These are phyloP conservation scores for Coremacera marginata DNA, from an alignment of 2,888 invertebrate genomes.

Conservation along the genomic window DNA sequence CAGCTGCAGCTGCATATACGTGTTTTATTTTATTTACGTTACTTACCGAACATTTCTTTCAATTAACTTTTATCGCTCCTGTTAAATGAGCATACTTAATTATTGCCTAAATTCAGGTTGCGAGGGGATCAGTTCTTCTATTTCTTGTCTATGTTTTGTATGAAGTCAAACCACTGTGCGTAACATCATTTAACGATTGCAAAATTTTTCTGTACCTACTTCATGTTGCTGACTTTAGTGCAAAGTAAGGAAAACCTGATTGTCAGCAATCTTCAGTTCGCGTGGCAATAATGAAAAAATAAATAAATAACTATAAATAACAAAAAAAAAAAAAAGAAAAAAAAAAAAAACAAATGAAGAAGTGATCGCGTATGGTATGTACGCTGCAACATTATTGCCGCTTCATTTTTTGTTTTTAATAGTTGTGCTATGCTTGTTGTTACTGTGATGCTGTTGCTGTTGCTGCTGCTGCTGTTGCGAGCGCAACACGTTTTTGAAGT, in stretches of 20 bases:
- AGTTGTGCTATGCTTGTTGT: background rate
- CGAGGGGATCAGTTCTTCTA: no score
- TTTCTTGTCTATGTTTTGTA: no score
- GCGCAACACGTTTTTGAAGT: constrained; percentile 50
- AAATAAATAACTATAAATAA: background rate
- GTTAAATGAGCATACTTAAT: no score
- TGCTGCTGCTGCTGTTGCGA: constrained; percentile 24
- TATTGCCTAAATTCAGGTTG: no score
- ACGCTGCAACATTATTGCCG: background rate
- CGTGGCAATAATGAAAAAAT: constrained; percentile 20
- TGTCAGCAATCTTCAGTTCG: constrained; percentile 16
- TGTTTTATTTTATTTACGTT: no score
- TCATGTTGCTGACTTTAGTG: background rate
- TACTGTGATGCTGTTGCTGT: background rate
- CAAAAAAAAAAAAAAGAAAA: background rate
- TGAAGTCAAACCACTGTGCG: background rate
- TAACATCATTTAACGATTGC: constrained; percentile 10
- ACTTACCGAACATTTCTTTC: no score
- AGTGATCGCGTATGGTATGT: constrained; percentile 2
- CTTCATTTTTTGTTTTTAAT: background rate
- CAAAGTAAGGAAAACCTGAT: constrained; percentile 23
- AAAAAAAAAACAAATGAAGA: background rate
- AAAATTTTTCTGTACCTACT: constrained; percentile 10
- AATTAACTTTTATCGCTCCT: no score
- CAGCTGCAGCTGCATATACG: no score